Percentiles rank a stretch among this genome's conserved stretches.
phyloP scores from a whole-genome alignment of 2,888 invertebrate genomes.

The Endotricha flammealis region DNA sequence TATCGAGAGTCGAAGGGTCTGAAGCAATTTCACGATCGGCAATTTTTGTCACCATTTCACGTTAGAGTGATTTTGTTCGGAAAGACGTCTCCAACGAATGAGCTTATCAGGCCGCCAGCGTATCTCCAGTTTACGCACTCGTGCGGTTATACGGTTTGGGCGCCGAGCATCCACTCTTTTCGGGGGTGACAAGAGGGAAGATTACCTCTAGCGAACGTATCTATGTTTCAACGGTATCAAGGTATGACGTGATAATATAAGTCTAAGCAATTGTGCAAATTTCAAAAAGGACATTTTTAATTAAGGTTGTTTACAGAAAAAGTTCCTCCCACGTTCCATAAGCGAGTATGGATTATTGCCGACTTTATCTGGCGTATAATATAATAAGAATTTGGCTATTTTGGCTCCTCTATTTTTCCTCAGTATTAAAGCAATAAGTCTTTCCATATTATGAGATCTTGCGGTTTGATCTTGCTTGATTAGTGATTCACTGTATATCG shows the following conservation, averaged over 20 bases:
- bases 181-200: conserved; percentile 16
- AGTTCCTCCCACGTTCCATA: too few relatives aligned
- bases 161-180: too few relatives aligned
- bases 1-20: conserved; percentile 35
- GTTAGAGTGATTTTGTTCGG: conserved; percentile 53
- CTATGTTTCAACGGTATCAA: too few relatives aligned
- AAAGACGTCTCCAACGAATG: conserved; percentile 46
- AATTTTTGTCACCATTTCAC: conserved; percentile 60
- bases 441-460: conserved; percentile 11
- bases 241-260: too few relatives aligned
- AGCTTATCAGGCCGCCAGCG: conserved; percentile 44
- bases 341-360: too few relatives aligned
- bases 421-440: background rate
- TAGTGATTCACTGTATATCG: conserved; percentile 28
- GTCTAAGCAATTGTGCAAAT: too few relatives aligned
- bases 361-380: too few relatives aligned
- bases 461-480: conserved; percentile 25
- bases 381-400: too few relatives aligned
- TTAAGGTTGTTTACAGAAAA: too few relatives aligned
- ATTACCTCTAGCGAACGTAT: too few relatives aligned
- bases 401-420: too few relatives aligned
- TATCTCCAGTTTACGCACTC: conserved; percentile 43
- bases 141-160: conserved; percentile 23
- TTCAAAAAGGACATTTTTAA: too few relatives aligned
- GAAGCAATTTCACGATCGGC: conserved; percentile 51